These are phyloP conservation scores for Tachycineta bicolor DNA, from an alignment of 2,113 vertebrate species.

Conservation along the genomic window DNA sequence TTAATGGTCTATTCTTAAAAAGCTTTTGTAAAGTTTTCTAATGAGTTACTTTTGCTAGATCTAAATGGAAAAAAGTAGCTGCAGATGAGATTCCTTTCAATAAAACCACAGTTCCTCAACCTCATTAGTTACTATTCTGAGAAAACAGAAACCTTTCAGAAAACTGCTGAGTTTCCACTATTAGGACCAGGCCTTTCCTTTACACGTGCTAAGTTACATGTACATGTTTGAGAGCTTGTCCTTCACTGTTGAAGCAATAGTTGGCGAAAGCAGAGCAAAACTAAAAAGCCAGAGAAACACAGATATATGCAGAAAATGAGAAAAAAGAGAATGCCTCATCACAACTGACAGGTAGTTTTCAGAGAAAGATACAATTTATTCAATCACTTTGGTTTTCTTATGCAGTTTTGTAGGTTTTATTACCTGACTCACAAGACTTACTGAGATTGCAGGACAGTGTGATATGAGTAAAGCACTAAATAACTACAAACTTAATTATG, in stretches of 20 bases:
- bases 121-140: not conserved
- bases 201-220: not conserved
- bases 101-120: not conserved
- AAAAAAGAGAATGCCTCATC: not conserved
- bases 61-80: not conserved
- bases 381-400: not conserved
- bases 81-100: not conserved
- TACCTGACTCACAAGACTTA: not conserved
- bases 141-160: slow-evolving; percentile 17
- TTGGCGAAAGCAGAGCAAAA: not conserved
- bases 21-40: not conserved
- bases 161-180: slow-evolving; percentile 32
- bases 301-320: not conserved
- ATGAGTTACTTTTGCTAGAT: not conserved
- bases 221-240: not conserved
- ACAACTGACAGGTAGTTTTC: not conserved
- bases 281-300: not conserved
- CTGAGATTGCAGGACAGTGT: not conserved
- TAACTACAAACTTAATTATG: not conserved
- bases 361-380: not conserved
- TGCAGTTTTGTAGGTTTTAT: not conserved
- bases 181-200: not conserved
- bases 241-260: not conserved
- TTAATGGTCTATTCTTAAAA: not conserved
- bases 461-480: not conserved